Base-by-base conservation (phyloP, 2,888 invertebrate species). In the Argyresthia albistria region DNA sequence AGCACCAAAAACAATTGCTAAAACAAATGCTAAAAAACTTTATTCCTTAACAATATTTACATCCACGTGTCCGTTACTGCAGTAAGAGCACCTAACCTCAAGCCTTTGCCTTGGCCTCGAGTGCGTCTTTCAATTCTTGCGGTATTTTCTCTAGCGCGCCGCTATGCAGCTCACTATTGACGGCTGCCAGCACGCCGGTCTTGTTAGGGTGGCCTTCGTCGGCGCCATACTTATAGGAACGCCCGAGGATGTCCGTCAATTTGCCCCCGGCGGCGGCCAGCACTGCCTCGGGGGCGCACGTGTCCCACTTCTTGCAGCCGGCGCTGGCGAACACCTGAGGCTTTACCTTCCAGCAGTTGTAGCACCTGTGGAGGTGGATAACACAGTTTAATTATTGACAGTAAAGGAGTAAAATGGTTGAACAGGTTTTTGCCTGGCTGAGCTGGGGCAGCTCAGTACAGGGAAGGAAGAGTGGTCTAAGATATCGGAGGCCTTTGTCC, bases 301-400 rank as follows among this genome's bases (percentile, higher is more conserved):
- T 99, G 77, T 99, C 99, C 99, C 99, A 99, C 73, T 97, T 97
- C 79, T 99, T 99, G 70, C 96, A 97, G 0, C 99, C 99, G 16
- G 91, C 89, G 67, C 97, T 97, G 0, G 99, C 97, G 80, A 97
- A 99, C 1, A 99, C 95, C 96, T 66, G 99, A 97, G 0, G 98
- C 98, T 67, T 92, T 92, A 0, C 98, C 99, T 84, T 99, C 99
- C 55, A 99, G 83, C 49, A 99, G 78, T 60, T 96, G 89, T 64
- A 98, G 75, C 1, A 97, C 95, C 95, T 95, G 67, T 15, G 70
- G 25, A 46, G 39, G 9, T 39, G 8, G 8, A 11, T 9, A 39
- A 39, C 10, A 39, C n/a, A 3, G 3, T 3, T 39, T n/a, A 11
- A 39, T 39, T 39, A 39, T 11, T 39, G 9, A 6, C 39, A 39